phyloP scores from a whole-genome alignment of 2,888 invertebrate species.

The Stenurella melanura region DNA sequence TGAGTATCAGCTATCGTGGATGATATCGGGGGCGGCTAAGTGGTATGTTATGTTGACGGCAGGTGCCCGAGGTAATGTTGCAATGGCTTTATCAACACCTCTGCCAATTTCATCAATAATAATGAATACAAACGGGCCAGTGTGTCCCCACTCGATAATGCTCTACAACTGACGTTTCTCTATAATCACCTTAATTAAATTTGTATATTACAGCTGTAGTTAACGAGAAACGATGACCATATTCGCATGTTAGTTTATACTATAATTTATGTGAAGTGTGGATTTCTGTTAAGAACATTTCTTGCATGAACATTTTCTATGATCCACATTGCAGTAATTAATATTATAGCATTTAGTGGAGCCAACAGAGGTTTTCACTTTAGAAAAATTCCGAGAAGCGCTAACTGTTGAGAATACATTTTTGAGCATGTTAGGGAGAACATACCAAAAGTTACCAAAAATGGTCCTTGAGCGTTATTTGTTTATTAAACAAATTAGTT shows the following conservation, averaged over 20 bases:
- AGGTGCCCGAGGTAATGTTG: constrained; percentile 58
- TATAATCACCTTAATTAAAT: constrained; percentile 21
- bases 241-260: neutral
- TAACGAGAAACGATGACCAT: neutral
- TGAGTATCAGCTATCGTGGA: constrained; percentile 55
- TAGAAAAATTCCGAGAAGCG: too few relatives aligned
- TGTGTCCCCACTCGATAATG: constrained; percentile 12
- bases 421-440: too few relatives aligned
- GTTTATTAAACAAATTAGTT: too few relatives aligned
- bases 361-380: too few relatives aligned
- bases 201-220: constrained; percentile 21
- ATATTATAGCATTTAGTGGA: too few relatives aligned
- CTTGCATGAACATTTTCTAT: neutral
- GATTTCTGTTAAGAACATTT: too few relatives aligned
- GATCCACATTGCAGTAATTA: too few relatives aligned
- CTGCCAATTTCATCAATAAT: constrained; percentile 47
- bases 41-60: constrained; percentile 64
- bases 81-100: constrained; percentile 49
- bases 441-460: too few relatives aligned
- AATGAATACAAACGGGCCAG: constrained; percentile 24
- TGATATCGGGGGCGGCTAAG: constrained; percentile 65
- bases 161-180: neutral
- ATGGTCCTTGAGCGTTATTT: too few relatives aligned
- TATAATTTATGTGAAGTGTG: neutral
- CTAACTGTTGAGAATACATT: too few relatives aligned